Percentiles rank a stretch among this genome's conserved stretches.
Conservation (phyloP, 2,888 invertebrate genomes). For the Oegoconia quadripuncta region DNA sequence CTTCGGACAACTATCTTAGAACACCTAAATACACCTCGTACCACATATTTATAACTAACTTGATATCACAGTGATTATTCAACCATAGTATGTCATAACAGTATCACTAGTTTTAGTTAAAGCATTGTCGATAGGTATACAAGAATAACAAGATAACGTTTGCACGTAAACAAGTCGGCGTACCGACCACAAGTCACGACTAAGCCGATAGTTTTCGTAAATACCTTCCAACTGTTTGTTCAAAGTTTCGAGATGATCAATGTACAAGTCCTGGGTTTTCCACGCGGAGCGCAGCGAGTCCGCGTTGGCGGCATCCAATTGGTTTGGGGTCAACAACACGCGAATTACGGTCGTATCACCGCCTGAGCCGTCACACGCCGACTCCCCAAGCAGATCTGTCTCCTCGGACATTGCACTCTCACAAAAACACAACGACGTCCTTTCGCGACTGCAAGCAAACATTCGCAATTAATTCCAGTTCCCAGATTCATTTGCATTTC, state of each 20-base stretch:
- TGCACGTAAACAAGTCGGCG: constrained; percentile 49
- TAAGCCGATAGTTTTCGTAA: constrained; percentile 75
- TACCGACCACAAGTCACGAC: constrained; percentile 63
- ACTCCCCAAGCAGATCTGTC: constrained; percentile 69
- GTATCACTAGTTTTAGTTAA: constrained; percentile 77
- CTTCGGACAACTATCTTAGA: constrained; percentile 50
- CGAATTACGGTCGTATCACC: constrained; percentile 75
- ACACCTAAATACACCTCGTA: constrained; percentile 71
- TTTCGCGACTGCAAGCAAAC: constrained; percentile 72
- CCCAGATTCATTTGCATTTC: constrained; percentile 45
- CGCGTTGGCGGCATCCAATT: constrained; percentile 81
- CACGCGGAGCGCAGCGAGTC: constrained; percentile 84
- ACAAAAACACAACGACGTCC: constrained; percentile 57
- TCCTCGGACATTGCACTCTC: constrained; percentile 77
- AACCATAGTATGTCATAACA: constrained; percentile 47
- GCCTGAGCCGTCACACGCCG: constrained; percentile 64
- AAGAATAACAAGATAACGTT: constrained; percentile 59
- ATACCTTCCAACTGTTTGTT: constrained; percentile 89
- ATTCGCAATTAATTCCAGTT: constrained; percentile 48
- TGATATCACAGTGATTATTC: constrained; percentile 63
- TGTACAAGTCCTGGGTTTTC: constrained; percentile 87
- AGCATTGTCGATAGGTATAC: constrained; percentile 77
- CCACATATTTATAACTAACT: constrained; percentile 57
- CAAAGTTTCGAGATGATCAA: constrained; percentile 86
- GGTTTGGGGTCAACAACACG: constrained; percentile 81